Base-by-base conservation (phyloP, 2,113 vertebrate genomes). In the Tinamus guttatus region DNA sequence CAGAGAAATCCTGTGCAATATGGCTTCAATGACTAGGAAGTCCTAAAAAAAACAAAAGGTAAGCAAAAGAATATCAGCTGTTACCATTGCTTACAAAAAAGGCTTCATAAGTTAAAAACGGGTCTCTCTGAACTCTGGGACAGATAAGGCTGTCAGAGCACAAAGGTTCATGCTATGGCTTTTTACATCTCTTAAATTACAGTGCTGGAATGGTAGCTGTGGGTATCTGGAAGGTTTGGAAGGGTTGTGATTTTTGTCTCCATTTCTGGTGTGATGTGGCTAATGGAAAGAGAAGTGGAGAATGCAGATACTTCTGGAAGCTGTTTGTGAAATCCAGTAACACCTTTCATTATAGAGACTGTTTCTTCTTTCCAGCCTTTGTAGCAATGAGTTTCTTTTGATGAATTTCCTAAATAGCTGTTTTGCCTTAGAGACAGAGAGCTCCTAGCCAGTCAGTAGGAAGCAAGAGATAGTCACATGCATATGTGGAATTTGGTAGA, bases 401-500 rank as follows among this genome's bases (percentile, higher is more conserved):
- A 32, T n/a, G 20, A 45, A n/a, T 68, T 25, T 32, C 43, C 43
- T 45, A n/a, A 32, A 32, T 8, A 32, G 38, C n/a, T 21, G 30
- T n/a, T 45, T 47, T 71, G 41, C 12, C 11, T 51, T 70, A 24
- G 43, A 67, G 36, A 12, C 49, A 25, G 64, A 63, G 41, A 67
- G 22, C 2, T 2, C 58, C 56, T 54, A 63, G 49, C 17, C 54
- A 22, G 34, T 32, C 60, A 28, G 49, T 43, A 71, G 47, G 62
- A 52, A 81, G 20, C 32, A 36, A 81, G 32, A 11, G 43, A 51
- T 32, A 41, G 81, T 45, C 25, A 6, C 11, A 8, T 2, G 17
- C 8, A 51, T 9, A 4, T 22, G 65, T 0, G 0, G 17, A 21
- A 76, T n/a, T 13, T 49, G 40, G n/a, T 45, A 47, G 30, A 13